Conservation (phyloP, 2,888 invertebrate genomes). For the Pseudococcus jackbeardsleyi region DNA sequence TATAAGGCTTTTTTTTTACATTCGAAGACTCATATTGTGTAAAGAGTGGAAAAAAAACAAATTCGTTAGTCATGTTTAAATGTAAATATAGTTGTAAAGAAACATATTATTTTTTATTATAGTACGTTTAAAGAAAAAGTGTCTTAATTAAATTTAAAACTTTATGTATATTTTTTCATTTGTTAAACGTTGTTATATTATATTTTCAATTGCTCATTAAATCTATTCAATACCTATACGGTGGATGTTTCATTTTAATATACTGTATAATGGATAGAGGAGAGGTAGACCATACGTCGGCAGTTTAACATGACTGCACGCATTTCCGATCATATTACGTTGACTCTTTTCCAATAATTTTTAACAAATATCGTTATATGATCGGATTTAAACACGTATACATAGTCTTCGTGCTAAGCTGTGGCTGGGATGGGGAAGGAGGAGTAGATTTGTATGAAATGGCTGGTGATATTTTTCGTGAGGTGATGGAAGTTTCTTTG, state of each 20-base stretch:
- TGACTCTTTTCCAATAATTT: conserved; percentile 6
- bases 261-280: neutral
- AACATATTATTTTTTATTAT: conserved; percentile 8
- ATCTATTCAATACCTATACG: conserved; percentile 40
- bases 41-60: conserved; percentile 17
- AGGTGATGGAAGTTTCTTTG: neutral
- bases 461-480: neutral
- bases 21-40: conserved; percentile 49
- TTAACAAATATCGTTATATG: conserved; percentile 1
- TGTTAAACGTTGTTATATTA: conserved; percentile 58
- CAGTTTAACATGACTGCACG: conserved; percentile 22
- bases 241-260: neutral
- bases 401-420: neutral
- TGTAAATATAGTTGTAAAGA: conserved; percentile 44
- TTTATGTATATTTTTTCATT: conserved; percentile 56
- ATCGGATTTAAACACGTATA: conserved; percentile 43
- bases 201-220: conserved; percentile 64
- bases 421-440: neutral
- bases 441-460: neutral
- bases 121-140: neutral
- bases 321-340: conserved; percentile 41
- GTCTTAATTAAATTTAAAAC: neutral
- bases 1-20: conserved; percentile 24
- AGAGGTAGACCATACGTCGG: neutral
- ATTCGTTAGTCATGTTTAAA: conserved; percentile 40